Evolutionary conservation across 1,140 invertebrate genomes (phyloP).

Genomic region (Steinernema khuongi): DNA sequence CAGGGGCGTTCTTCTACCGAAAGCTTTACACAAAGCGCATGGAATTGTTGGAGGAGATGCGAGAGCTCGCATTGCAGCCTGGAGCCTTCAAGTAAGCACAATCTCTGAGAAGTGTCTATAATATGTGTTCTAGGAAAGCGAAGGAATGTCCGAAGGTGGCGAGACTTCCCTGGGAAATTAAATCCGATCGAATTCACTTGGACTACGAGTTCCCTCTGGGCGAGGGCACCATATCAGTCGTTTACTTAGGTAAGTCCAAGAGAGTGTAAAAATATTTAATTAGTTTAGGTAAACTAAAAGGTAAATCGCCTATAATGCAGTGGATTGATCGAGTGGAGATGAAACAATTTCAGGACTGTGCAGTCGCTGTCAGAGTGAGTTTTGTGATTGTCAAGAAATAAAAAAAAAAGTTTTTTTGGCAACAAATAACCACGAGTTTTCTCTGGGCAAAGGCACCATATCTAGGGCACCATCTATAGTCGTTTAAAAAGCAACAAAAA

Average conservation of each 20-base stretch:
- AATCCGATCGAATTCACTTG: conserved; percentile 35
- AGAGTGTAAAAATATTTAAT: conserved; percentile 9
- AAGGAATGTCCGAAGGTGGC: conserved; percentile 27
- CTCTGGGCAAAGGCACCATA: too few relatives aligned
- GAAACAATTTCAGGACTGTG: conserved; percentile 42
- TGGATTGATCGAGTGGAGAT: conserved; percentile 40
- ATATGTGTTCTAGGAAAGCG: conserved; percentile 25
- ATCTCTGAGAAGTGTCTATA: background rate
- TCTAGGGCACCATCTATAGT: too few relatives aligned
- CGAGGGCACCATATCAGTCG: conserved; percentile 35
- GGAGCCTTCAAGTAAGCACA: background rate
- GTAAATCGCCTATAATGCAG: conserved; percentile 37
- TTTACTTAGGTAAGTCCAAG: conserved; percentile 31
- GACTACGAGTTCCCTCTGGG: conserved; percentile 36
- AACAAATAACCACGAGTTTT: too few relatives aligned
- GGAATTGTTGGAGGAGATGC: background rate
- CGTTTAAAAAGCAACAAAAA: too few relatives aligned
- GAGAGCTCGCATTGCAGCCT: background rate
- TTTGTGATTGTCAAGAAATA: too few relatives aligned
- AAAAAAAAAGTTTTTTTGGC: too few relatives aligned
- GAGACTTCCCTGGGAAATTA: conserved; percentile 38
- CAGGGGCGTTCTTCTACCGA: background rate
- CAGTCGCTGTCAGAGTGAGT: conserved; percentile 35
- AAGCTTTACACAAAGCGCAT: background rate
- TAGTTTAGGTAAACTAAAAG: conserved; percentile 36